These are phyloP conservation scores for Isurus oxyrinchus DNA, from an alignment of 2,113 vertebrate species.

Conservation along the genomic window DNA sequence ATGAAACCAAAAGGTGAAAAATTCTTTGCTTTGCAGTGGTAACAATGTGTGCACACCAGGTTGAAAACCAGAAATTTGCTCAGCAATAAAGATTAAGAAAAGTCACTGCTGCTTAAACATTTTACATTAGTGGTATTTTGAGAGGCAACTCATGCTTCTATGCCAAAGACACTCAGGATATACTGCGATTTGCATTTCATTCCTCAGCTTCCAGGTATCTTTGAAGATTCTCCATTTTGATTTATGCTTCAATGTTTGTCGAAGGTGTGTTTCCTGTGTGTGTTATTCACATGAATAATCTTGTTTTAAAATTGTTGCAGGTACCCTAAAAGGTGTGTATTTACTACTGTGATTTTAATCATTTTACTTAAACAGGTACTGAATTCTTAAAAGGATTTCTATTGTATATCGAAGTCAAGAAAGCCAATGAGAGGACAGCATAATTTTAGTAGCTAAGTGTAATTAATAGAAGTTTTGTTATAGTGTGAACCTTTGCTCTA, in stretches of 20 bases:
- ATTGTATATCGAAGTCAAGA: background rate
- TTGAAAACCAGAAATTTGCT: background rate
- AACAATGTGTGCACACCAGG: background rate
- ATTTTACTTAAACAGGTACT: background rate
- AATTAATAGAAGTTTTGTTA: background rate
- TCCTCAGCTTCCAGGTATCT: background rate
- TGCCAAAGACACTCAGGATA: background rate
- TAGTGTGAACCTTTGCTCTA: background rate
- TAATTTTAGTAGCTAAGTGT: background rate
- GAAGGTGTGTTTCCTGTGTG: background rate
- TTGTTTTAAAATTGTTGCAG: background rate
- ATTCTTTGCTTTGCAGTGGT: background rate
- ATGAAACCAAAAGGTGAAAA: background rate
- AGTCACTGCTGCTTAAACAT: background rate
- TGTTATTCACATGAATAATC: background rate
- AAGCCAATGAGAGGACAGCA: background rate
- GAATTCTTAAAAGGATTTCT: background rate
- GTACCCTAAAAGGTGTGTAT: background rate
- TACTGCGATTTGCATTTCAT: background rate
- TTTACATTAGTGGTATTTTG: background rate
- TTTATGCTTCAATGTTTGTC: background rate
- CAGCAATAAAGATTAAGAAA: background rate
- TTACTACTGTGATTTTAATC: background rate
- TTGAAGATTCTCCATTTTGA: background rate
- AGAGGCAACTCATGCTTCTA: background rate